phyloP scores from a whole-genome alignment of 30 jellyfish, hydroid and myxozoan genomes.

The Aurelia aurita region DNA sequence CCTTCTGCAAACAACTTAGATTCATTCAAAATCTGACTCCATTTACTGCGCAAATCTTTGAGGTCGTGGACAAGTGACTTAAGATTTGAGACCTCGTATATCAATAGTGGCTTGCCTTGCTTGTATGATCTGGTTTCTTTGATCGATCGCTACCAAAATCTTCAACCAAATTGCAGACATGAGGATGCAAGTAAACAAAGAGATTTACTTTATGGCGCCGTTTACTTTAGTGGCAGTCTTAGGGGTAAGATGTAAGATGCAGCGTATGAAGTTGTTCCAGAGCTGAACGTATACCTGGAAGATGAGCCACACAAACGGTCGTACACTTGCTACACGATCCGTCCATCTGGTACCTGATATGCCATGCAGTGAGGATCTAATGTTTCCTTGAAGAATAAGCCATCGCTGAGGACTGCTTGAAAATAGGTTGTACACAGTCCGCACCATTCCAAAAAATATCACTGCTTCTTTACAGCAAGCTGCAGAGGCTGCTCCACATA shows the following conservation, averaged over 20 bases:
- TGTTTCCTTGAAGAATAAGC: slow-evolving; percentile 14
- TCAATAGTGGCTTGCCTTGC: slow-evolving; percentile 51
- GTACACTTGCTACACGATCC: slow-evolving; percentile 64
- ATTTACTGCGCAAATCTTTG: no score
- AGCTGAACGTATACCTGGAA: neutral
- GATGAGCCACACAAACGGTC: neutral
- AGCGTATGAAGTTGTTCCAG: slow-evolving; percentile 13
- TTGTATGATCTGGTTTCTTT: slow-evolving; percentile 58
- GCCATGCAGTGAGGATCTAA: slow-evolving; percentile 25
- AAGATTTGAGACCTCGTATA: slow-evolving; percentile 37
- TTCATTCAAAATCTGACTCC: no score
- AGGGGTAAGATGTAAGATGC: no score
- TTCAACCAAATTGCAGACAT: no score
- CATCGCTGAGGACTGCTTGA: slow-evolving; percentile 59
- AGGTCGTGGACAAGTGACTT: slow-evolving; percentile 19
- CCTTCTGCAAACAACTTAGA: no score
- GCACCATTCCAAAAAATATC: slow-evolving; percentile 34
- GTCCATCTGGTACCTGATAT: slow-evolving; percentile 66
- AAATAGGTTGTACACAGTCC: slow-evolving; percentile 20
- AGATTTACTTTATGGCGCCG: no score
- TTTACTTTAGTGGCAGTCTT: no score
- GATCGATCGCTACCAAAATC: slow-evolving; percentile 41
- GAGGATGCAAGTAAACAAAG: no score
- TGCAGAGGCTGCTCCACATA: slow-evolving; percentile 61
- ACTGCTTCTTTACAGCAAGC: slow-evolving; percentile 62